Base-by-base conservation (phyloP, 2,797 vertebrate genomes). In the Prunella strophiata region DNA sequence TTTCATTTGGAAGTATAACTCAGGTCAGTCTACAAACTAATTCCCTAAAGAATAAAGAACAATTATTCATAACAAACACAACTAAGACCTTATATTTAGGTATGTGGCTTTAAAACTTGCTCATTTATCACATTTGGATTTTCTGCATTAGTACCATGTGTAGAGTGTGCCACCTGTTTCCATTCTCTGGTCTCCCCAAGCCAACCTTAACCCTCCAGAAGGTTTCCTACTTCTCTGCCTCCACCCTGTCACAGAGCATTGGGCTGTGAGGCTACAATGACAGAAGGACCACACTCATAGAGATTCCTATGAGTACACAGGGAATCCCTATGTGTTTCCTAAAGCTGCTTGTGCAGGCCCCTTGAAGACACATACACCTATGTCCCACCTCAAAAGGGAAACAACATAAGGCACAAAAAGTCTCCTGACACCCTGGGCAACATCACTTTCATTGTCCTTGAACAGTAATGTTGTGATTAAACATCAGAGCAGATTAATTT, bases 201-300 rank as follows among this genome's bases (percentile, higher is more conserved):
- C 15, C 51, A 73, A 36, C 25, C 43, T 42, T 25, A 43, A 13
- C 23, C 23, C 59, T 19, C 5, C 32, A 61, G 57, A 30, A 30
- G 19, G 34, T 14, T 54, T 84, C 48, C 32, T 27, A 9, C 40
- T 48, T 32, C 12, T 65, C 63, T 48, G 36, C 29, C 23, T 67
- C 36, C 17, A 51, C 11, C 29, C 50, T 38, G 1, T 7, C 30
- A 23, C 34, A 85, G 19, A 32, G 1, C 3, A 34, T 20, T 9
- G 30, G 6, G 21, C 15, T 25, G 23, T 1, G 7, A 61, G 68
- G 30, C 50, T 58, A 23, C 4, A 48, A 51, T 0, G 0, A 36
- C 40, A 68, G 59, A 23, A 75, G 32, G 26, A 38, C 34, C 6
- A 19, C 0, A 1, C 27, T 51, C 23, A 19, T 0, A 11, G 11